Evolutionary conservation across 2,113 vertebrate genomes (phyloP).

Genomic region (Tetrao urogallus): DNA sequence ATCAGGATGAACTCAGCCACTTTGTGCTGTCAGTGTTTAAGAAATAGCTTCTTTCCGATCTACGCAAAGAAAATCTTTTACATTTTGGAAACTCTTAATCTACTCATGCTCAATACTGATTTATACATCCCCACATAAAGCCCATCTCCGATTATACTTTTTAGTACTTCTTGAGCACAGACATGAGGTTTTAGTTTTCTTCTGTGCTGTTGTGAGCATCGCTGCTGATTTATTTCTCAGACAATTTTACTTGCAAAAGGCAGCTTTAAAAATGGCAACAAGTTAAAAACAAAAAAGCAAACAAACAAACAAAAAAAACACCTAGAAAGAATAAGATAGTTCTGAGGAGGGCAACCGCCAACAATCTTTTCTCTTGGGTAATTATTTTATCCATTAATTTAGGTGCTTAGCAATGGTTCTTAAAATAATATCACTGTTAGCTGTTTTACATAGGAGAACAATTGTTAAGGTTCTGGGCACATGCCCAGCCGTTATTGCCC

Average conservation of each 20-base stretch:
- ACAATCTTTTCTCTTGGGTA: not conserved
- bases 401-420: not conserved
- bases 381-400: not conserved
- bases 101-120: not conserved
- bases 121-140: not conserved
- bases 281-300: not conserved
- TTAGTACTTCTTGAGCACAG: not conserved
- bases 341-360: not conserved
- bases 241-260: not conserved
- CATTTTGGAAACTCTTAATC: not conserved
- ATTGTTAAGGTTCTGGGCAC: not conserved
- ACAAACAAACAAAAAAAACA: not conserved
- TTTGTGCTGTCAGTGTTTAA: not conserved
- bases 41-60: not conserved
- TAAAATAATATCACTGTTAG: not conserved
- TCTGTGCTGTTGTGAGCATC: not conserved
- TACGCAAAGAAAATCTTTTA: not conserved
- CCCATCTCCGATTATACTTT: not conserved
- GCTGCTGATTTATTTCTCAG: not conserved
- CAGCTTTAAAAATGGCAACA: not conserved
- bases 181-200: not conserved
- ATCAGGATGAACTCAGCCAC: not conserved
- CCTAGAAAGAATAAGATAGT: not conserved
- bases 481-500: not conserved
- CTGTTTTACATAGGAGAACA: not conserved